These are phyloP conservation scores for Emydocephalus ijimae DNA, from an alignment of 2,113 vertebrate genomes.

Conservation along the genomic window DNA sequence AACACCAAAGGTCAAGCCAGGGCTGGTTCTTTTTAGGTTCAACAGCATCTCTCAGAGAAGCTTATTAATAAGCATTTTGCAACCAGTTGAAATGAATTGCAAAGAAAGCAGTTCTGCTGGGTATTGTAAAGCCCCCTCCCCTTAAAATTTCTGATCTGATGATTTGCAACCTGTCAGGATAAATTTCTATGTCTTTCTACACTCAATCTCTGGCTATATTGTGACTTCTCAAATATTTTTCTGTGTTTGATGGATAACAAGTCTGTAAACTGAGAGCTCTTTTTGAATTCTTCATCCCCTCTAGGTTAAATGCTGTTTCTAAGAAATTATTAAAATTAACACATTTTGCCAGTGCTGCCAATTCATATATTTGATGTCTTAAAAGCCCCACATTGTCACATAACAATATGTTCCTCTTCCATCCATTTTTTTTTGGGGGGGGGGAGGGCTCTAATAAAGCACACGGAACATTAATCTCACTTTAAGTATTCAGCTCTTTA, in stretches of 20 bases:
- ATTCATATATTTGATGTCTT: conserved; percentile 21
- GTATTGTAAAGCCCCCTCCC: not conserved
- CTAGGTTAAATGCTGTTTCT: conserved; percentile 11
- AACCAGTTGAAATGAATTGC: not conserved
- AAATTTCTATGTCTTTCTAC: not conserved
- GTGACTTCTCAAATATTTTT: not conserved
- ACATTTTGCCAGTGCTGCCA: conserved; percentile 2
- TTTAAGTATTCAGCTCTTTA: conserved; percentile 25
- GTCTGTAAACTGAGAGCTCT: not conserved
- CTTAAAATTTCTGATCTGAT: not conserved
- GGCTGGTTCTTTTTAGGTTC: not conserved
- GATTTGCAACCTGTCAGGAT: not conserved
- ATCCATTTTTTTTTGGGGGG: not conserved
- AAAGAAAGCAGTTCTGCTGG: not conserved
- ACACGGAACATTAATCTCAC: not conserved
- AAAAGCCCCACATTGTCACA: not conserved
- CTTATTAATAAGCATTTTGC: not conserved
- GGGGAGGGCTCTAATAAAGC: conserved; percentile 26
- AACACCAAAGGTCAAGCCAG: not conserved
- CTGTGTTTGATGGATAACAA: not conserved
- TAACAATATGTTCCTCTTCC: conserved; percentile 35
- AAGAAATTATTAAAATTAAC: conserved; percentile 19
- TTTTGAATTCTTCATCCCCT: conserved; percentile 12
- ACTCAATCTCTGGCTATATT: not conserved
- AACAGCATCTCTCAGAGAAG: not conserved